Base-by-base conservation (phyloP, 2,113 vertebrate genomes). In the Rattus rattus region DNA sequence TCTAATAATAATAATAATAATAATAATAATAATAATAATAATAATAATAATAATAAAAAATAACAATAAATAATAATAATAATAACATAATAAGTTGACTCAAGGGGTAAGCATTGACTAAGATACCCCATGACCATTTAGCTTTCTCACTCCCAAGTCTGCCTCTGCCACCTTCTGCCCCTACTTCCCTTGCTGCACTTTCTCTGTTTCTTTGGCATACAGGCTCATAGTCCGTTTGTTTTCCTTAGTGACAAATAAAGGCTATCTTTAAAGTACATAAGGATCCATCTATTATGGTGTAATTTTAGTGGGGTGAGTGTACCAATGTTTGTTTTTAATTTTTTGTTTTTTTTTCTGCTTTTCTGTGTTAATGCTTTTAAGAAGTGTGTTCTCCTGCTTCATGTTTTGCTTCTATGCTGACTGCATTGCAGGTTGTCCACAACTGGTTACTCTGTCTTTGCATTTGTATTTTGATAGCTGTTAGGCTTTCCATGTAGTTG, bases 261-360 rank as follows among this genome's bases (percentile, higher is more conserved):
- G 26, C 49, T n/a, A 61, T 79, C 87, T 96, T 94, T 94, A 61
- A 4, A 39, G 39, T 76, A 36, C 56, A 49, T 43, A 30, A 1
- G 84, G 54, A 65, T 89, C 87, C 65, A 12, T 52, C 7, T 69
- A 9, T 86, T 87, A 20, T n/a, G 81, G 67, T 30, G 70, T 90
- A 70, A 90, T 90, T 95, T 92, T 49, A 88, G 22, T 75, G 33
- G 63, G 61, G 36, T 93, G 16, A 81, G 22, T 65, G 3, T 75
- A 81, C 33, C 59, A 65, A 5, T 22, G 69, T 95, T 84, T 88
- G 54, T 59, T 59, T 88, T 92, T 91, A 94, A 95, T 49, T 2
- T 70, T 63, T 87, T n/a, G n/a, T n/a, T 47, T 73, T n/a, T 47
- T 20, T 94, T 92, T 95, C n/a, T 36, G 3, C n/a, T 87, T 95